These are phyloP conservation scores for Melangyna quadrimaculata DNA, from an alignment of 2,888 invertebrate species.

Conservation along the genomic window DNA sequence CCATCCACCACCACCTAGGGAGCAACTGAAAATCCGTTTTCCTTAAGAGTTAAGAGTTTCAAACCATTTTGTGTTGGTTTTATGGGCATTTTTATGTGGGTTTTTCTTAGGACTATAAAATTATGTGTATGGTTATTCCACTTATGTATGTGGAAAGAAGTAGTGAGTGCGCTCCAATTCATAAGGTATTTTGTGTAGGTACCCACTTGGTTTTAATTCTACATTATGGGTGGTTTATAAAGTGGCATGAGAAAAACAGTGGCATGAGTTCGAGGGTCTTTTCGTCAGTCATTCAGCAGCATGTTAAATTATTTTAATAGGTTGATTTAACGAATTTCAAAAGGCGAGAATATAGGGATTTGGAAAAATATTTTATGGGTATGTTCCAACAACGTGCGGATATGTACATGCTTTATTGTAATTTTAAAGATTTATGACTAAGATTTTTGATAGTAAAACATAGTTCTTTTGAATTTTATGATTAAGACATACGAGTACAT, in stretches of 20 bases:
- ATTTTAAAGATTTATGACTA: constrained; percentile 17
- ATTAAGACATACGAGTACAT: neutral
- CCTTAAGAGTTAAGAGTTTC: constrained; percentile 13
- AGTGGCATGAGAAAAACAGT: constrained; percentile 48
- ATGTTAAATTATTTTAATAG: constrained; percentile 54
- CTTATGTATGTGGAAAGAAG: neutral
- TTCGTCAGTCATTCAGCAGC: constrained; percentile 7
- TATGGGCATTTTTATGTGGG: constrained; percentile 60
- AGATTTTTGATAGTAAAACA: neutral
- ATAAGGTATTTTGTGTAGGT: neutral
- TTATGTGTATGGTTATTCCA: constrained; percentile 30
- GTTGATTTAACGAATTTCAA: neutral
- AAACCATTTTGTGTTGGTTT: constrained; percentile 36
- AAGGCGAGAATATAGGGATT: neutral
- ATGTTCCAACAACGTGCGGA: neutral
- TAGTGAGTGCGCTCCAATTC: neutral
- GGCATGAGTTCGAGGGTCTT: constrained; percentile 39
- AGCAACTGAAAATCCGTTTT: constrained; percentile 15
- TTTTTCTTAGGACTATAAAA: constrained; percentile 30
- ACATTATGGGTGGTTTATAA: neutral
- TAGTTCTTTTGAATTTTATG: neutral
- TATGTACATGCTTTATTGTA: constrained; percentile 8
- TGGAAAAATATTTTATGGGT: constrained; percentile 17
- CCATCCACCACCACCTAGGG: constrained; percentile 8
- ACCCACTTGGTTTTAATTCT: constrained; percentile 1